Conservation (phyloP, 2,888 invertebrate genomes). For the Alsophila aescularia region DNA sequence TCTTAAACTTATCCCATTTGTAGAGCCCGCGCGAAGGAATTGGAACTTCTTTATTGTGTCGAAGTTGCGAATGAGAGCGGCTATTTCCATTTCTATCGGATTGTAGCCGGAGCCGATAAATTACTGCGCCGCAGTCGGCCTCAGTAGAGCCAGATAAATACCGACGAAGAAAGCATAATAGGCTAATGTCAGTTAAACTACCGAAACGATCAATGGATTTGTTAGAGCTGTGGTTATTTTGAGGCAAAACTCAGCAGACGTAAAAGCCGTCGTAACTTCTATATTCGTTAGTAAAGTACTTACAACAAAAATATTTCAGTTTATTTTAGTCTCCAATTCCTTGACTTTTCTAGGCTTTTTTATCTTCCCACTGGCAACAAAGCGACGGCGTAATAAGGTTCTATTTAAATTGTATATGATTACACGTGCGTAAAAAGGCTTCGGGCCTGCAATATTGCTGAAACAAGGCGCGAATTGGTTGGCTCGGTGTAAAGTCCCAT, state of each 20-base stretch:
- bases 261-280: slow-evolving; percentile 38
- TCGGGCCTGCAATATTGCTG: slow-evolving; percentile 58
- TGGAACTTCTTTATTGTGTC: slow-evolving; percentile 79
- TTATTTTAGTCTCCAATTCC: not conserved
- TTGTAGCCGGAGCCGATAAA: slow-evolving; percentile 63
- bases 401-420: slow-evolving; percentile 54
- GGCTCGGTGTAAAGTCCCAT: slow-evolving; percentile 68
- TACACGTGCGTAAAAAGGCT: slow-evolving; percentile 42
- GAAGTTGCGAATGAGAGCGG: slow-evolving; percentile 71
- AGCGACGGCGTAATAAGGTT: slow-evolving; percentile 40
- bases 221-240: slow-evolving; percentile 40
- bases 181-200: slow-evolving; percentile 59
- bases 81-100: slow-evolving; percentile 78
- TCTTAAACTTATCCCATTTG: slow-evolving; percentile 83
- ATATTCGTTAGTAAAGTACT: not conserved
- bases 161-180: slow-evolving; percentile 34
- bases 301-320: not conserved
- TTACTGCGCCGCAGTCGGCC: slow-evolving; percentile 47
- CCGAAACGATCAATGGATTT: slow-evolving; percentile 55
- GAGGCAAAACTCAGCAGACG: slow-evolving; percentile 44
- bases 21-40: slow-evolving; percentile 70
- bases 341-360: not conserved
- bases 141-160: slow-evolving; percentile 40
- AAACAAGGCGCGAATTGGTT: slow-evolving; percentile 69
- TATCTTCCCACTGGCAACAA: slow-evolving; percentile 30